Conservation (phyloP, 1,140 invertebrate genomes). For the Solenopsis fugax region DNA sequence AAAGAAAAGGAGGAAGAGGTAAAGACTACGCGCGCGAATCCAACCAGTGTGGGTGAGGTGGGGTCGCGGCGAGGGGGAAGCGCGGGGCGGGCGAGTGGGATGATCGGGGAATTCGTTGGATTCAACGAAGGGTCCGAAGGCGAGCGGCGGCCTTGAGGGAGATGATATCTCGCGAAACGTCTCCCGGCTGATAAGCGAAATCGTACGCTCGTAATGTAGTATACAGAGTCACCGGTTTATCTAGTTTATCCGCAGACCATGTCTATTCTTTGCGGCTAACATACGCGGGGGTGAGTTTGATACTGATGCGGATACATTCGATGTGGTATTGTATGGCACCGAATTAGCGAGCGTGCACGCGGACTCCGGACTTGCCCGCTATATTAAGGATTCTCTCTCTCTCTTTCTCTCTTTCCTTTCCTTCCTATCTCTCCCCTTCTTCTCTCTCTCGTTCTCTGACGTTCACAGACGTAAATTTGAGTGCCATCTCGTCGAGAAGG, state of each 20-base stretch:
- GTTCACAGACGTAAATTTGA: slow-evolving; percentile 55
- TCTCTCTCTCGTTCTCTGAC: background rate
- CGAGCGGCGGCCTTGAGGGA: slow-evolving; percentile 61
- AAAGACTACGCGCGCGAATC: slow-evolving; percentile 55
- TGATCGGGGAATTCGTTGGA: slow-evolving; percentile 56
- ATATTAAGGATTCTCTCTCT: slow-evolving; percentile 46
- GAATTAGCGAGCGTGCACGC: slow-evolving; percentile 61
- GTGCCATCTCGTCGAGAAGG: slow-evolving; percentile 14
- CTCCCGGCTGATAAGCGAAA: slow-evolving; percentile 70
- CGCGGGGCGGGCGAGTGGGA: background rate
- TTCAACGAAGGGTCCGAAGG: slow-evolving; percentile 50
- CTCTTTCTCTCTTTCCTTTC: background rate
- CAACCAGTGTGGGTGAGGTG: slow-evolving; percentile 6
- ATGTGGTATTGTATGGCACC: slow-evolving; percentile 59
- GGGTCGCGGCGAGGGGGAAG: background rate
- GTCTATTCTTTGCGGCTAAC: slow-evolving; percentile 69
- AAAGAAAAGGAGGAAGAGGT: slow-evolving; percentile 29
- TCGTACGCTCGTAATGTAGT: slow-evolving; percentile 65
- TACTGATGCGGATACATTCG: slow-evolving; percentile 60
- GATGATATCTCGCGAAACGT: slow-evolving; percentile 68
- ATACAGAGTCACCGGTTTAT: slow-evolving; percentile 65
- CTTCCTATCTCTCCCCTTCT: background rate
- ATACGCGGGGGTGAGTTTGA: slow-evolving; percentile 52
- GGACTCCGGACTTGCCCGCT: slow-evolving; percentile 39
- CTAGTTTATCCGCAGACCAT: slow-evolving; percentile 65